Percentiles rank a stretch among this genome's conserved stretches.
Conservation (phyloP, 2,113 vertebrate species). For the Amblyornis subalaris region DNA sequence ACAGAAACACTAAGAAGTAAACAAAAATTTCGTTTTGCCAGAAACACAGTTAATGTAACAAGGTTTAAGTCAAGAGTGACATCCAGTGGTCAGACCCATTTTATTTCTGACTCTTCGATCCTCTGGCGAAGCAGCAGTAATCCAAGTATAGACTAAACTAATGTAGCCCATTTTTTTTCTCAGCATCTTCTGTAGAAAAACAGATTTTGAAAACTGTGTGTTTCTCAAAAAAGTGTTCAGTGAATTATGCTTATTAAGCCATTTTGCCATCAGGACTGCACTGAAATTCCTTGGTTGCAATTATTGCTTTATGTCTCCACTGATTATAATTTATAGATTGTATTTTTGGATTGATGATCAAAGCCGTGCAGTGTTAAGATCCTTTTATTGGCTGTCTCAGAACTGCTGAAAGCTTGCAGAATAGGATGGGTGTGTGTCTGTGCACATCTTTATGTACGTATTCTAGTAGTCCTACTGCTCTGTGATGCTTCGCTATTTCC, state of each 20-base stretch:
- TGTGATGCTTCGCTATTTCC: not conserved
- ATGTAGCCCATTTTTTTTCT: not conserved
- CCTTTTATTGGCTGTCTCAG: not conserved
- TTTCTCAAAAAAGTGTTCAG: not conserved
- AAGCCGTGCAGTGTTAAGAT: not conserved
- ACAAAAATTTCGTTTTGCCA: not conserved
- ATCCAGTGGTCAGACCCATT: constrained; percentile 12
- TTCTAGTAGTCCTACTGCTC: not conserved
- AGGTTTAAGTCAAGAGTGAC: constrained; percentile 9
- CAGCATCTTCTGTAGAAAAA: not conserved
- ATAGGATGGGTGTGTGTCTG: not conserved
- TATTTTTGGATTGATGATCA: not conserved
- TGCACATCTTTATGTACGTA: not conserved
- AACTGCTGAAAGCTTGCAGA: not conserved
- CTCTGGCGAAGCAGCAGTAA: not conserved
- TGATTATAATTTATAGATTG: not conserved
- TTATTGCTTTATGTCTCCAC: not conserved
- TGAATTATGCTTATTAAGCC: not conserved
- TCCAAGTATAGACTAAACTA: not conserved
- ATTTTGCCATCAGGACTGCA: not conserved
- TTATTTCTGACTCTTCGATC: not conserved
- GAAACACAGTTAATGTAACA: not conserved
- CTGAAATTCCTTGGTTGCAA: not conserved
- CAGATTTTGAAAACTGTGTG: not conserved
- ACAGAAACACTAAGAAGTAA: not conserved